Evolutionary conservation across 2,113 vertebrate species (phyloP), one percentile per base, ranked within the genome.

Genomic region (Egretta garzetta): DNA sequence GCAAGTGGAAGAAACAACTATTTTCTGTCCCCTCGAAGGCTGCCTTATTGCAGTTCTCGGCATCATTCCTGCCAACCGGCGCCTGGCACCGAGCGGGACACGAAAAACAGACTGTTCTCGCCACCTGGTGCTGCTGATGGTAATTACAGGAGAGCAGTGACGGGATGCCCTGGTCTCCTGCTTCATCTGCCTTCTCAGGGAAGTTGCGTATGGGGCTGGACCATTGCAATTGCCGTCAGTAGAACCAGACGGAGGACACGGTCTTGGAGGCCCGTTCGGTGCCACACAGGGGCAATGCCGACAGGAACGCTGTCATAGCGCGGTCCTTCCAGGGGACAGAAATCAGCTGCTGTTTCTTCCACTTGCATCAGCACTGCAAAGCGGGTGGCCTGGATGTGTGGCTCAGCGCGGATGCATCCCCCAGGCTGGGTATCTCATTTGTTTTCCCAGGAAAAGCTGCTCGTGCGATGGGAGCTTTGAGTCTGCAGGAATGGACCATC

Each of bases 121-220:
- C 92, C 96, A 77, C 64, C 94, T 90, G 49, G 53, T 74, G 96
- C 82, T 66, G 0, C 55, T 3, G 43, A 1, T 0, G 74, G 68
- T 6, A 8, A 94, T 7, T 47, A 4, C 92, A 94, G 43, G 20
- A n/a, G 8, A 28, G 7, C 2, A 3, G 12, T 1, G 4, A 5
- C 0, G 35, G 59, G 45, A 9, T 28, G 49, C 3, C 15, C 49
- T 1, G 0, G 2, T 4, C 6, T 1, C 5, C 2, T 0, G 19
- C 30, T 56, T 2, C 80, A 2, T 1, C 60, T 2, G 53, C 39
- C 18, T 12, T 3, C 49, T 12, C 39, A 0, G 53, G 33, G 13
- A 19, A 17, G 6, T 2, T 5, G 79, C 15, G 0, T 30, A 1
- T 1, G 63, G 12, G 10, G 0, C 23, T 1, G 41, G 7, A 10